Conservation (phyloP, 2,888 invertebrate genomes). For the Cephus pulcher region DNA sequence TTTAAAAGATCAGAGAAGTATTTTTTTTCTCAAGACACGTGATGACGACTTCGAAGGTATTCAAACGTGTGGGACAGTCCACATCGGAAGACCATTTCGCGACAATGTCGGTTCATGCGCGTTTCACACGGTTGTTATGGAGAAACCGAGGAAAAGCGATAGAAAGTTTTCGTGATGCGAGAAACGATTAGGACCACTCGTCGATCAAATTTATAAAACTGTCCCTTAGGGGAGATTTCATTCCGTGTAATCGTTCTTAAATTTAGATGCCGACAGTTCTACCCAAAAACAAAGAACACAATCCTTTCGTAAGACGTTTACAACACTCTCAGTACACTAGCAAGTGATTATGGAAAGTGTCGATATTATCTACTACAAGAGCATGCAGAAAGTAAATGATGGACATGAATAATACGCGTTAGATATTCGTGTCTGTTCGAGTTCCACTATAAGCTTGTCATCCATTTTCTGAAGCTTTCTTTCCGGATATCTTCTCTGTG, state of each 20-base stretch:
- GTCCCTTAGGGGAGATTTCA: conserved; percentile 64
- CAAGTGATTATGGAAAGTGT: conserved; percentile 27
- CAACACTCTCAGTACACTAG: conserved; percentile 23
- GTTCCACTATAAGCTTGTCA: neutral
- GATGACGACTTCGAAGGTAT: neutral
- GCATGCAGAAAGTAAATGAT: conserved; percentile 40
- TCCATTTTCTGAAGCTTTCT: neutral
- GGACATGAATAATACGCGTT: neutral
- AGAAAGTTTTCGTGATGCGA: conserved; percentile 2
- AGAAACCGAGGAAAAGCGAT: neutral
- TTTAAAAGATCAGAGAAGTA: neutral
- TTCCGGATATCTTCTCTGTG: neutral
- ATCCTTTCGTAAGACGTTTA: conserved; percentile 27
- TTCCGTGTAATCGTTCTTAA: conserved; percentile 58
- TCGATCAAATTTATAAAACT: conserved; percentile 56
- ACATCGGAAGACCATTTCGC: neutral
- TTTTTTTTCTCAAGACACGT: neutral
- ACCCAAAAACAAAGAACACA: conserved; percentile 39
- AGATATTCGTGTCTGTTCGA: neutral
- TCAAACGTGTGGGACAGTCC: neutral
- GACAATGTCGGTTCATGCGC: neutral
- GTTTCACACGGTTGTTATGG: neutral
- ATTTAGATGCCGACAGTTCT: conserved; percentile 61
- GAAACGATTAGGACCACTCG: conserved; percentile 16
- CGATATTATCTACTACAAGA: conserved; percentile 39